A percentile compares a stretch with the other conserved stretches of the same genome.
These are phyloP conservation scores for Campylomormyrus tamandua DNA, from an alignment of 2,113 vertebrate genomes.

Conservation along the genomic window DNA sequence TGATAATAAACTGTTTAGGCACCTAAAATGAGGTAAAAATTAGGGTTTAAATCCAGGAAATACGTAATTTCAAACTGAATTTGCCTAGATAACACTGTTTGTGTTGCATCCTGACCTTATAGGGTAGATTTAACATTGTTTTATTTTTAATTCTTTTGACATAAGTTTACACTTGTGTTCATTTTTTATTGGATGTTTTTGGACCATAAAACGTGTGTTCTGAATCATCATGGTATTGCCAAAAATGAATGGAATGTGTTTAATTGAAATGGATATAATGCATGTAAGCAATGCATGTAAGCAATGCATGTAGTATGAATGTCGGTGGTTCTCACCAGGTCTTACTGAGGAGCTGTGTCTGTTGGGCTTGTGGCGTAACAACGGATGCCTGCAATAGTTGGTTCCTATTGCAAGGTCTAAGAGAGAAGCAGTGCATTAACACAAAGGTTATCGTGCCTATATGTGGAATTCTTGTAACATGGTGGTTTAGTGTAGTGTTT, in stretches of 20 bases:
- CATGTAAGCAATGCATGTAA: not conserved
- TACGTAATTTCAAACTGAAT: not conserved
- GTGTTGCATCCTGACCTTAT: not conserved
- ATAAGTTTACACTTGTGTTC: not conserved
- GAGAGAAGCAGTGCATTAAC: not conserved
- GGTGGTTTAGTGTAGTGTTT: not conserved
- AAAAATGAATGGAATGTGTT: not conserved
- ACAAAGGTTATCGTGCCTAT: not conserved
- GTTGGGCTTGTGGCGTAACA: not conserved
- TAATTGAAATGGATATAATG: not conserved
- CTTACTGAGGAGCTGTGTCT: not conserved
- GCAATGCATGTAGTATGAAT: not conserved
- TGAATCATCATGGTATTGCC: not conserved
- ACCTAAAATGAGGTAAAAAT: not conserved
- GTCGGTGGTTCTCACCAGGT: not conserved
- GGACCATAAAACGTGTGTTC: not conserved
- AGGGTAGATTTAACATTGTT: not conserved
- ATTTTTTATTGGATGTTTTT: not conserved
- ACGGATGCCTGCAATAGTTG: not conserved
- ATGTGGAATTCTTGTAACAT: not conserved
- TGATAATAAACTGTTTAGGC: not conserved
- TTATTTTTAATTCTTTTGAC: not conserved
- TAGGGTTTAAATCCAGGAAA: not conserved
- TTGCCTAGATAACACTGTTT: not conserved
- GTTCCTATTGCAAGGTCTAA: not conserved